Base-by-base conservation (phyloP, 2,888 invertebrate species). In the Gonocerus acuteangulatus region DNA sequence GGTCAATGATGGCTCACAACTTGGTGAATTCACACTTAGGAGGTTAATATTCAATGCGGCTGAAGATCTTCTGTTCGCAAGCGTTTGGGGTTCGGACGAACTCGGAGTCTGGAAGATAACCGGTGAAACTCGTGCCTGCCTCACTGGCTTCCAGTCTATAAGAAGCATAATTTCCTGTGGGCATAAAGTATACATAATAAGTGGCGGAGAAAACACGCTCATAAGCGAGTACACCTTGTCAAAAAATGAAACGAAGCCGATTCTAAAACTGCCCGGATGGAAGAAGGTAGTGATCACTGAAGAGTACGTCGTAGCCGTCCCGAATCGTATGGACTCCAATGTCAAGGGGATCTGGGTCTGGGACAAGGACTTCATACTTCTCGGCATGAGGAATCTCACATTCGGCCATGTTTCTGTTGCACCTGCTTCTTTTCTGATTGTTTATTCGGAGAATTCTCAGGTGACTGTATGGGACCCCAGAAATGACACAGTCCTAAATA, bases 381-480 rank as follows among this genome's bases (percentile, higher is more conserved):
- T 57, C 1, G 11, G 32, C 1, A 27, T 32, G 6, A 57, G 18
- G 32, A 44, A 36, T 1, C n/a, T 57, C 6, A n/a, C 57, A 2
- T 45, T 44, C 22, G 47, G 27, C 13, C 44, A 44, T 2, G 32
- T 57, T 9, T 36, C 19, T 7, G 39, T 36, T 22, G 57, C 57
- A 7, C 23, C 39, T 15, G 32, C 23, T 15, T 22, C 45, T 6
- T 18, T 22, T 22, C 18, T 32, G 4, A 32, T 57, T 1, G 57
- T 57, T 2, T 57, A 57, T 23, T 32, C 44, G 13, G 57, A 57
- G 45, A 57, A 57, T 42, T 57, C 45, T 9, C 23, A 45, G 16
- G 18, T 57, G 7, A 49, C 58, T 3, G 62, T 62, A n/a, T 62
- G 62, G 62, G 36, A 62, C 15, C 62, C 62, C 2, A 39, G 21